phyloP scores from a whole-genome alignment of 2,113 vertebrate genomes.

The Callocephalon fimbriatum region DNA sequence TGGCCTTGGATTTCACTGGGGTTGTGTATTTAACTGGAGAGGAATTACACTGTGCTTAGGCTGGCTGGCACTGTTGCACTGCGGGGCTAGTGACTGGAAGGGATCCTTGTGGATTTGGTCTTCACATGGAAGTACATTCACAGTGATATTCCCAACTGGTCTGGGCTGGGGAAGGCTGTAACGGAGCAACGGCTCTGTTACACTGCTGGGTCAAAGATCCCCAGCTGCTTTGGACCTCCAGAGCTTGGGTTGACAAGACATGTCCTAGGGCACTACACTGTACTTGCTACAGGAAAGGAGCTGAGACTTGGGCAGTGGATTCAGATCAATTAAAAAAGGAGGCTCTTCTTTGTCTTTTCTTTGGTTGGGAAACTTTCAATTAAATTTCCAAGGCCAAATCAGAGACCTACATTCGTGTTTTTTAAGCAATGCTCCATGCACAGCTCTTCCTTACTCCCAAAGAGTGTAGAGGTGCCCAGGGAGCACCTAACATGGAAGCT shows the following conservation, averaged over 20 bases:
- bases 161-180: background rate
- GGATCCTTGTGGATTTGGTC: background rate
- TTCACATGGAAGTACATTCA: background rate
- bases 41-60: background rate
- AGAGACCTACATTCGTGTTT: rapidly evolving
- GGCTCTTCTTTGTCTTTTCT: background rate
- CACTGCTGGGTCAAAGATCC: background rate
- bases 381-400: background rate
- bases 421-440: background rate
- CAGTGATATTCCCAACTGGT: background rate
- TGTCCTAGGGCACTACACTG: background rate
- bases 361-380: background rate
- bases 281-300: background rate
- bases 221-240: background rate
- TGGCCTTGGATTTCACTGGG: background rate
- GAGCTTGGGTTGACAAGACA: background rate
- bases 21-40: background rate
- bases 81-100: background rate
- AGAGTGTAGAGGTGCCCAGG: background rate
- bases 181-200: background rate
- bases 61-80: background rate
- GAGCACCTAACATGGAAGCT: background rate
- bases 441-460: background rate
- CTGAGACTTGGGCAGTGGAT: background rate
- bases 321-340: background rate